Conservation (phyloP, 2,888 invertebrate species). For the Caenorhabditis panamensis region DNA sequence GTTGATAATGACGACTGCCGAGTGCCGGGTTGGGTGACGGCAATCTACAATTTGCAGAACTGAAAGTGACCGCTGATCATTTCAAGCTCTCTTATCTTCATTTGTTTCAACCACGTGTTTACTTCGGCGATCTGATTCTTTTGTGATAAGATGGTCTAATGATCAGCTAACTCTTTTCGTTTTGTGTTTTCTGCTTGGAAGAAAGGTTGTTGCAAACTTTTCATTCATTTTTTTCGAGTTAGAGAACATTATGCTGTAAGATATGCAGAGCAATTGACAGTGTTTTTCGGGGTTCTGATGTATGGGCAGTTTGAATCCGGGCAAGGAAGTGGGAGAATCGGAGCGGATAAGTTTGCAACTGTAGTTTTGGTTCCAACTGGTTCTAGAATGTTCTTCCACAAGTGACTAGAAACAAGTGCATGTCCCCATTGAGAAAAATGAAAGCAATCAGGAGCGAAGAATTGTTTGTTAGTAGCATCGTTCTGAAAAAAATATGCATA, state of each 20-base stretch:
- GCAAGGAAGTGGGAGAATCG: slow-evolving; percentile 68
- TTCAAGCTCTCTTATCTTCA: slow-evolving; percentile 15
- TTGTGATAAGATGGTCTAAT: slow-evolving; percentile 3
- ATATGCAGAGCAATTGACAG: slow-evolving; percentile 68
- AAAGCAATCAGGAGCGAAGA: slow-evolving; percentile 78
- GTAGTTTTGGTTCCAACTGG: slow-evolving; percentile 71
- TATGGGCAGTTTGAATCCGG: slow-evolving; percentile 75
- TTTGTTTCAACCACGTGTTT: slow-evolving; percentile 15
- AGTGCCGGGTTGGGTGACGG: too few species aligned
- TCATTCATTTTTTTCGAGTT: neutral
- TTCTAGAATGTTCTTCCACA: slow-evolving; percentile 77
- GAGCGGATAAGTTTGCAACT: slow-evolving; percentile 60
- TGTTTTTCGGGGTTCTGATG: slow-evolving; percentile 70
- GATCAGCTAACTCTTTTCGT: slow-evolving; percentile 7
- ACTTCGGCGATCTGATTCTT: neutral
- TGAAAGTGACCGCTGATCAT: slow-evolving; percentile 36
- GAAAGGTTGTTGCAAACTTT: neutral
- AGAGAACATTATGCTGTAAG: too few species aligned
- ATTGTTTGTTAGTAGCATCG: slow-evolving; percentile 59
- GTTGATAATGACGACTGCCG: neutral
- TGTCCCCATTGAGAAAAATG: slow-evolving; percentile 77
- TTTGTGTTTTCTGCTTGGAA: neutral
- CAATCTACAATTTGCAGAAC: neutral
- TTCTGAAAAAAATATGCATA: slow-evolving; percentile 33
- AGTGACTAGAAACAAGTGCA: slow-evolving; percentile 67